Base-by-base conservation (phyloP, 2,888 invertebrate genomes). In the Heteromurus nitidus region DNA sequence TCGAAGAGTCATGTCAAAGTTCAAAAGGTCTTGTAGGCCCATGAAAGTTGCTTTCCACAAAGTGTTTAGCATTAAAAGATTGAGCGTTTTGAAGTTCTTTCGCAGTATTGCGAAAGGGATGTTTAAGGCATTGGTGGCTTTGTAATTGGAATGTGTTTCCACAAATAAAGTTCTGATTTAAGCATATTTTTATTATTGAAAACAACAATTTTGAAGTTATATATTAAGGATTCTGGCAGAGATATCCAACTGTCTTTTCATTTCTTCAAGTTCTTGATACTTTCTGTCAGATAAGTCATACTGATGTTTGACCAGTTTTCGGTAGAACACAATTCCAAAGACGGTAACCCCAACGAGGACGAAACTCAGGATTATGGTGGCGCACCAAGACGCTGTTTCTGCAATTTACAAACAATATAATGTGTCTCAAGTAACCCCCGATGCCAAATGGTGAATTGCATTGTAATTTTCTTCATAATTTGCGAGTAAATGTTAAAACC, bases 281-380 rank as follows among this genome's bases (percentile, higher is more conserved):
- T 85, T 85, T 31, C 47, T 36, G 26, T 85, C 84, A 0, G 84
- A 84, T 2, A 86, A 22, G n/a, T 70, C 24, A 13, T 80, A 73
- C 68, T 87, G 87, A 47, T 87, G 86, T 24, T 85, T 80, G 9
- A 87, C 74, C 20, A 86, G 68, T 22, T 79, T 84, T 28, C 86
- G 30, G 69, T 84, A 87, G 62, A 87, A 87, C 18, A 87, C 80
- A 1, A 86, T 28, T 31, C 85, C 86, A 69, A 87, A 87, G 9
- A 83, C 24, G 47, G 81, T 81, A 0, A 86, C 75, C 1, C 73
- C 85, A n/a, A 86, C 24, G 0, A 87, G 82, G 11, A 86, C 85
- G 5, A 83, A 83, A 20, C 82, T 83, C 79, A 87, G 80, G 20
- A 87, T 86, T 0, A 72, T 72, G 1, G 85, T 85, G 0, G 83